A percentile compares a stretch with the other conserved stretches of the same genome.
These are phyloP conservation scores for Gastracanthus pulcherrimus DNA, from an alignment of 2,888 invertebrate species.

Conservation along the genomic window DNA sequence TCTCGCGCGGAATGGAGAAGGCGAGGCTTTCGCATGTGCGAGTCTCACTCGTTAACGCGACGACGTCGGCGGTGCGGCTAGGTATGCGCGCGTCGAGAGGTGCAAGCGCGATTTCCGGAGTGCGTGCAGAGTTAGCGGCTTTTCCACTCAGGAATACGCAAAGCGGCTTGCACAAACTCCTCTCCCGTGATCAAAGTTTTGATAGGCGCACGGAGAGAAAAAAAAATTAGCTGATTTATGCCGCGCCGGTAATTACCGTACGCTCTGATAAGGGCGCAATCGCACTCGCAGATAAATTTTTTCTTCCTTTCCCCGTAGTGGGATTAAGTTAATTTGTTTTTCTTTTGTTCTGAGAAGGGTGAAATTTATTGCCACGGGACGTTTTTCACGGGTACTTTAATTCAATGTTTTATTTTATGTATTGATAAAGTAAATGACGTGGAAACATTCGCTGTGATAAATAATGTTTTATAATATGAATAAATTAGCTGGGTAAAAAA, in stretches of 20 bases:
- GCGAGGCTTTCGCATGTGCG: background rate
- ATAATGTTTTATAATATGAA: too few relatives aligned
- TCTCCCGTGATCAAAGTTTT: background rate
- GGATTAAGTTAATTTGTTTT: background rate
- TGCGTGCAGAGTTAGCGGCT: too few relatives aligned
- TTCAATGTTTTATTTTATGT: background rate
- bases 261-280: background rate
- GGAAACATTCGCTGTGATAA: background rate
- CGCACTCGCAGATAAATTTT: background rate
- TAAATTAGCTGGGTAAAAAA: background rate
- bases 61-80: too few relatives aligned
- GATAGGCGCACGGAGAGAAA: background rate
- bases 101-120: background rate
- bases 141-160: background rate
- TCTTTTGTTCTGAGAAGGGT: background rate
- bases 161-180: background rate
- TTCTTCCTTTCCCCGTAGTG: too few relatives aligned
- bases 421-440: background rate
- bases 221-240: conserved; percentile 14
- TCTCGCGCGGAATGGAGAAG: background rate
- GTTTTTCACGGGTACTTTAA: background rate
- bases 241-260: background rate
- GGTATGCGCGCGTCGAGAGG: background rate
- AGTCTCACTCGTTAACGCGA: background rate
- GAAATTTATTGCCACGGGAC: background rate